Evolutionary conservation across 1,140 invertebrate species (phyloP), one percentile per base, ranked within the genome.

Genomic region (Berghia stephanieae): DNA sequence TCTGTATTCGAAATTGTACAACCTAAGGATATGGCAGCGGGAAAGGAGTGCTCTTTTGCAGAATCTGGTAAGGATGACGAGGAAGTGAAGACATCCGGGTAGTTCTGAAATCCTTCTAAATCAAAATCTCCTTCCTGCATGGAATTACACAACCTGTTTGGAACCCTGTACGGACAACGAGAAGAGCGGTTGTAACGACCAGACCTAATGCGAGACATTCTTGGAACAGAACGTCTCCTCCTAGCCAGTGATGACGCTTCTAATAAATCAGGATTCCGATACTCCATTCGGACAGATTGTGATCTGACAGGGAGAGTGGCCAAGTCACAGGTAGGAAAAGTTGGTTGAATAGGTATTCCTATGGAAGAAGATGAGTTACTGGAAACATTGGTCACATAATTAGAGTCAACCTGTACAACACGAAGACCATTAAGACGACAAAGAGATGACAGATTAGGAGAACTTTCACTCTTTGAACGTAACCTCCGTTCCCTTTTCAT

Each of bases 401-500:
- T 52, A 1, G 74, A 21, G 36, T 71, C 43, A 4, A 71, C 5
- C 8, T 67, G 38, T n/a, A 68, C 2, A 16, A 76, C 38, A 34
- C 31, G 63, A 44, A 36, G 68, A 18, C 63, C 74, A 60, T 76
- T 76, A 2, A 44, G 60, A 42, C 34, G 13, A 38, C 40, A 24
- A 27, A 76, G 40, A 68, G 1, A n/a, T 42, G 74, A 46, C 0
- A 76, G 63, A 60, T 76, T 76, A 1, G 74, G 74, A 49, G 74
- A 76, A n/a, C 74, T 76, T n/a, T 68, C 57, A 44, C 73, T 66
- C 24, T 75, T 75, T 63, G 73, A 67, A 1, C 63, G 74, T 42
- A 76, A 63, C 55, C 74, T 27, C 8, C 66, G 36, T 34, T 75
- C 57, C 8, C 40, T 5, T 34, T 68, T 76, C 27, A 24, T 16